A percentile compares a stretch with the other conserved stretches of the same genome.
Conservation (phyloP, 2,797 vertebrate species). For the Sebastes hubbsi region DNA sequence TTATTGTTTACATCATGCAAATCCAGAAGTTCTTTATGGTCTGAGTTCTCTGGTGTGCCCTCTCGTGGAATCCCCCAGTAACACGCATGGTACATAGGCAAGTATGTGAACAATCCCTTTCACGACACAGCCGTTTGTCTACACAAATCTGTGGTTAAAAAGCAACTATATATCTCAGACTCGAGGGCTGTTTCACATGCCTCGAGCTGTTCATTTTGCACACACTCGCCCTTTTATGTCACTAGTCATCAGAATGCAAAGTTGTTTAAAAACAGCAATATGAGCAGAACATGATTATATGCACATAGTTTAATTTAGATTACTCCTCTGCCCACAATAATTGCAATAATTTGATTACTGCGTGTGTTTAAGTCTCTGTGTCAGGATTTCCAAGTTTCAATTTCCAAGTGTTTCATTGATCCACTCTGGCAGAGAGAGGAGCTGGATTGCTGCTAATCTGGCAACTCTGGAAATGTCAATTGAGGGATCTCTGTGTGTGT, state of each 20-base stretch:
- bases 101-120: not conserved
- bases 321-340: conserved; percentile 2
- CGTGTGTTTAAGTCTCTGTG: conserved; percentile 12
- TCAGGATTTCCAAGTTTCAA: conserved; percentile 36
- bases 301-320: conserved; percentile 31
- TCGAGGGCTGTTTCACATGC: not conserved
- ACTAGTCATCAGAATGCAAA: conserved; percentile 23
- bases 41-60: not conserved
- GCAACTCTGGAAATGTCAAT: conserved; percentile 47
- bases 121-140: no score
- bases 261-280: conserved; percentile 2
- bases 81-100: not conserved
- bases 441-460: conserved; percentile 54
- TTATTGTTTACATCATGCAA: not conserved
- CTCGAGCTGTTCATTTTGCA: conserved; percentile 33
- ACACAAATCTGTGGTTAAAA: not conserved
- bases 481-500: not conserved
- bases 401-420: conserved; percentile 53
- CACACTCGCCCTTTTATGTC: conserved; percentile 41
- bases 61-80: not conserved
- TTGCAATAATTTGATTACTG: conserved; percentile 31
- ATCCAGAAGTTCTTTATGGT: not conserved
- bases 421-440: conserved; percentile 34
- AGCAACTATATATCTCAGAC: not conserved
- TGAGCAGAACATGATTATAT: conserved; percentile 16